Evolutionary conservation across 1,140 invertebrate genomes (phyloP).

Genomic region (Dinoponera quadriceps): DNA sequence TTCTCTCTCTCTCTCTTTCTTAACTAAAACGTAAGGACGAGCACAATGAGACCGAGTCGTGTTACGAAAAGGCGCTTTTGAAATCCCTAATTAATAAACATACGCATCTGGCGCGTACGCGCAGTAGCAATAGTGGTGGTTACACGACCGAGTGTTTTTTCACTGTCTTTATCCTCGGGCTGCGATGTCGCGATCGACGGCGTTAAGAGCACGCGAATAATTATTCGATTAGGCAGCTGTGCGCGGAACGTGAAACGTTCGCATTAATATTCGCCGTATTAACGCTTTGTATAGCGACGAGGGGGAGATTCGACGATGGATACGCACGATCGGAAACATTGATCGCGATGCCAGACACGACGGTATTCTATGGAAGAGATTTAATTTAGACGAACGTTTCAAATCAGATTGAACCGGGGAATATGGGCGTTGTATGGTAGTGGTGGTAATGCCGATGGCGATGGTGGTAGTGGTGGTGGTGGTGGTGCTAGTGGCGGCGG

Average conservation of each 20-base stretch:
- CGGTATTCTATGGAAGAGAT: conserved; percentile 55
- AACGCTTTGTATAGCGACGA: conserved; percentile 15
- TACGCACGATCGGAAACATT: conserved; percentile 59
- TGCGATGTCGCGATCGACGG: not conserved
- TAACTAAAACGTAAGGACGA: too few relatives aligned
- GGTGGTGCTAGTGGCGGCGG: not conserved
- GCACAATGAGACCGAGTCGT: too few relatives aligned
- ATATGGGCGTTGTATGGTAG: conserved; percentile 40
- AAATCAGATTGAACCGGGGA: conserved; percentile 64
- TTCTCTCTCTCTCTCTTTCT: too few relatives aligned
- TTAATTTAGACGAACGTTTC: conserved; percentile 71
- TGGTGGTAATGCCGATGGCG: not conserved
- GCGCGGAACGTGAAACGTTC: conserved; percentile 16
- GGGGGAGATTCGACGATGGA: conserved; percentile 36
- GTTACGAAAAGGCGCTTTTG: too few relatives aligned
- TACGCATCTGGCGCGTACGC: too few relatives aligned
- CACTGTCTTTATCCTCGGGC: not conserved
- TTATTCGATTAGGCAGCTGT: conserved; percentile 11
- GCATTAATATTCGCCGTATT: conserved; percentile 46
- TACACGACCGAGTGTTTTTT: too few relatives aligned
- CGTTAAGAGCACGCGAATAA: not conserved
- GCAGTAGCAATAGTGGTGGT: too few relatives aligned
- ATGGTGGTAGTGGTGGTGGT: not conserved
- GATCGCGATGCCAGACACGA: conserved; percentile 65
- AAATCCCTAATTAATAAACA: too few relatives aligned